Percentiles rank a stretch among this genome's conserved stretches.
Evolutionary conservation across 2,113 vertebrate species (phyloP).

Genomic region (Rhabdornis inornatus): DNA sequence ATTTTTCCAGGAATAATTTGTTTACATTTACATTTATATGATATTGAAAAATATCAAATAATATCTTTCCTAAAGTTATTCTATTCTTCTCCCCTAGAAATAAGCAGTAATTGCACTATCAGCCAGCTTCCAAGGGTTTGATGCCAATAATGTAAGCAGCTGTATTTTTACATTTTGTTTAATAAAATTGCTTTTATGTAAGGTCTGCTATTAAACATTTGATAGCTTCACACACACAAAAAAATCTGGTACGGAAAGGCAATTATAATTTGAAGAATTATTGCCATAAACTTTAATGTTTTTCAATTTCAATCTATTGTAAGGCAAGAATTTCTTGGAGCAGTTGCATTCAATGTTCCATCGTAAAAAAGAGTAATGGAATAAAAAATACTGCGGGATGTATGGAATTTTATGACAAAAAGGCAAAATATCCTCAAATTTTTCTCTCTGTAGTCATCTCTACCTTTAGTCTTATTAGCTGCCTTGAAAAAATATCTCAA

Average conservation of each 20-base stretch:
- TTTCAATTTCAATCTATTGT: conserved; percentile 54
- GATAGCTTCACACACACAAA: neutral
- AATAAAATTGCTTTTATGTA: conserved; percentile 57
- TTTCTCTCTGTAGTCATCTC: neutral
- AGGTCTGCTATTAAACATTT: conserved; percentile 54
- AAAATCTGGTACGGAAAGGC: conserved; percentile 24
- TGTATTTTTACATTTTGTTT: conserved; percentile 46
- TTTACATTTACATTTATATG: conserved; percentile 39
- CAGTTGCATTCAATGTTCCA: neutral
- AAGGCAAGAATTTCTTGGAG: neutral
- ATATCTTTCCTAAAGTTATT: conserved; percentile 8
- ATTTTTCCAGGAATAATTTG: conserved; percentile 2
- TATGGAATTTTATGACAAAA: neutral
- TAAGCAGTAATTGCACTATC: neutral
- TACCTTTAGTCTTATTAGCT: neutral
- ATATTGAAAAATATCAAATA: conserved; percentile 23
- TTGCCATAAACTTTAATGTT: conserved; percentile 60
- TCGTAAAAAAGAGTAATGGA: conserved; percentile 30
- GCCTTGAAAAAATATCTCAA: neutral
- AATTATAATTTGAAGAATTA: conserved; percentile 62
- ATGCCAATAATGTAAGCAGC: conserved; percentile 17
- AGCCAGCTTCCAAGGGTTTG: neutral
- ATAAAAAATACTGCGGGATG: neutral
- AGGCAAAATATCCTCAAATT: neutral
- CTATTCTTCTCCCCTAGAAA: neutral